Base-by-base conservation (phyloP, 2,113 vertebrate genomes). In the Aramus guarauna region DNA sequence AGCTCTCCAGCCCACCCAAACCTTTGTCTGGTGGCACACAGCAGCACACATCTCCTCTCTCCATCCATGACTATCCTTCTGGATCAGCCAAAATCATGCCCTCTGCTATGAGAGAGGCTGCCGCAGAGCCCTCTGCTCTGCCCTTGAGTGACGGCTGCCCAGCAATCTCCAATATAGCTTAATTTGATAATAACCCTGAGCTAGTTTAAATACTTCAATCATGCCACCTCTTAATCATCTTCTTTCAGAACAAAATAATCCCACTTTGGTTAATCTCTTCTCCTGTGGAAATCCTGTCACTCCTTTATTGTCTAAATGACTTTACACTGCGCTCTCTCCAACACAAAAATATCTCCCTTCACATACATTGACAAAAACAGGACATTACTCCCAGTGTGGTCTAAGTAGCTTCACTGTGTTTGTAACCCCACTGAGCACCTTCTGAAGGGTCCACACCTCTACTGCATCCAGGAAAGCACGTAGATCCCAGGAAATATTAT, bases 181-280 rank as follows among this genome's bases (percentile, higher is more conserved):
- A 95, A 96, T 94, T 94, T 96, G 92, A 92, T 97, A 97, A 97
- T 90, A 95, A 82, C 89, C 69, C 92, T 97, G 96, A 97, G 94
- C 91, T 89, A 96, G 76, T 96, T 96, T 97, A 96, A 97, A 97
- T 72, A 89, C 90, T 96, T 97, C 97, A 95, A 78, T 97, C 97
- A 96, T 62, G 84, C 59, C 88, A 95, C 94, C 94, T 95, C 92
- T 91, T 97, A 96, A 97, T 97, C 95, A 96, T 92, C 80, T 87
- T 76, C 92, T 92, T 75, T 79, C 83, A 59, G 95, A 96, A 97
- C 88, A 97, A 92, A 97, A 97, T 97, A 97, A 97, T 97, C 96
- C 97, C 96, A 96, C 94, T 97, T 94, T 34, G 77, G 83, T 87
- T 97, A 97, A 97, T 95, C 96, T 95, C 89, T 92, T 92, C 91